Base-by-base conservation (phyloP, 2,888 invertebrate species). In the Rhamnusium bicolor region DNA sequence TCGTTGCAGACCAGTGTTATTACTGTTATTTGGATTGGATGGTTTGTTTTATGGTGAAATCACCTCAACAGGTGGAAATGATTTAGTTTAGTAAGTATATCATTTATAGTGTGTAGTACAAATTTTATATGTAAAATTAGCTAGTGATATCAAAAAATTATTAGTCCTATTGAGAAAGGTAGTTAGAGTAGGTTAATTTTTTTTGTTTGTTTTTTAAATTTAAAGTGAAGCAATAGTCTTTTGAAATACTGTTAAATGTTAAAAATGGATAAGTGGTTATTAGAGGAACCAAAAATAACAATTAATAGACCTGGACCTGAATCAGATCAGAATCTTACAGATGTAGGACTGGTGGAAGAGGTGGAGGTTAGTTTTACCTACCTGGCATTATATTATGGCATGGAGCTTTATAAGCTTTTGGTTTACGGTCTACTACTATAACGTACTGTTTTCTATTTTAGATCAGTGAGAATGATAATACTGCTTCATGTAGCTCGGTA, bases 241-340 rank as follows among this genome's bases (percentile, higher is more conserved):
- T 40, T 40, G 40, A 40, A 40, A 40, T 40, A 40, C 40, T n/a
- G n/a, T n/a, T n/a, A n/a, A n/a, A n/a, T 40, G 40, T 54, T 54
- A 24, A 24, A 24, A 12, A 24, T 54, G 54, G 24, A 54, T 54
- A 24, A 54, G 24, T 54, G 54, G 54, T 24, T 54, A 54, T 24
- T 54, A 54, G 24, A 24, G 24, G 24, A 54, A 54, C 21, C 54
- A 24, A 54, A 54, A 54, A 24, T 53, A 53, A 53, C 54, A 54
- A 40, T 40, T 40, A 40, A 40, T 40, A 40, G 40, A 40, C 40
- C 40, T 40, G 40, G 12, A 40, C 40, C 40, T 40, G 10, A 40
- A 29, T 29, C 6, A 40, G 40, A 40, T 40, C 40, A 40, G 8
- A 40, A 40, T 40, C 40, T 40, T 32, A 8, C 8, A 40, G 40